A percentile compares a stretch with the other conserved stretches of the same genome.
These are phyloP conservation scores for Rhadina sibilatrix DNA, from an alignment of 2,113 vertebrate genomes.

Conservation along the genomic window DNA sequence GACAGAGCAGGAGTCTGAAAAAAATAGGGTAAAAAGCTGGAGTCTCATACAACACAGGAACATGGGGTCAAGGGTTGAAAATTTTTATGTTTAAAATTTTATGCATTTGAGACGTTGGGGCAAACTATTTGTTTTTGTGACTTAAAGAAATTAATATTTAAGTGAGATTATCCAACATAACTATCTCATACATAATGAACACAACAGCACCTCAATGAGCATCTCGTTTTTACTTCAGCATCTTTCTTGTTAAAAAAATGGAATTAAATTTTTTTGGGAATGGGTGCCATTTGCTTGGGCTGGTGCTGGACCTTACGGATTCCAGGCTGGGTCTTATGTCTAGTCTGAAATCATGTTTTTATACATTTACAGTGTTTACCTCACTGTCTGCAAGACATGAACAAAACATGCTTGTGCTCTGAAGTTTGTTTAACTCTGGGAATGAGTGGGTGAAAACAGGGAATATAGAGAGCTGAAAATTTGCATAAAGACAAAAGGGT, in stretches of 20 bases:
- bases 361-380: background rate
- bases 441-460: background rate
- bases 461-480: background rate
- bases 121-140: background rate
- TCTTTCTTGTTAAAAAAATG: background rate
- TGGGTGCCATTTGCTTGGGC: background rate
- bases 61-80: background rate
- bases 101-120: background rate
- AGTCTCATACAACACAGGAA: background rate
- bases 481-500: background rate
- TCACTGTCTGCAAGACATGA: background rate
- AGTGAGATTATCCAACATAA: background rate
- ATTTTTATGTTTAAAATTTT: background rate
- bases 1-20: background rate
- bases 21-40: background rate
- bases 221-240: background rate
- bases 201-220: background rate
- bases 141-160: background rate
- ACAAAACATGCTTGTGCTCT: fast-evolving
- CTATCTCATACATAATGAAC: background rate
- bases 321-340: background rate
- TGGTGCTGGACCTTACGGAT: background rate
- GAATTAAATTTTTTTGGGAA: background rate
- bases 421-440: background rate
- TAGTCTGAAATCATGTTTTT: background rate